These are phyloP conservation scores for Calliopsis andreniformis DNA, from an alignment of 1,140 invertebrate genomes.

Conservation along the genomic window DNA sequence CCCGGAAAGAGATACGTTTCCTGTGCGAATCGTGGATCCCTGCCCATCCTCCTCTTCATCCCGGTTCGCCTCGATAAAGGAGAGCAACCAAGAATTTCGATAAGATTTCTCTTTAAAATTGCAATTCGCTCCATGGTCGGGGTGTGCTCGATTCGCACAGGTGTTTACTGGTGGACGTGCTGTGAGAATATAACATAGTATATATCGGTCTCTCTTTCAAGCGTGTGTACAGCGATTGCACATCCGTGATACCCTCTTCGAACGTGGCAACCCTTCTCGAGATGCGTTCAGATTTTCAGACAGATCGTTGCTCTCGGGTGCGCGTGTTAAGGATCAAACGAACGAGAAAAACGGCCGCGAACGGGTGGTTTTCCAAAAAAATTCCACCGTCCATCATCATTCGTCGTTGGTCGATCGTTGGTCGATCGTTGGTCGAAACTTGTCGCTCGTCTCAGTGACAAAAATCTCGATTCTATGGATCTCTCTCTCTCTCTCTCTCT, in stretches of 20 bases:
- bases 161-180: slow-evolving; percentile 42
- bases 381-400: background rate
- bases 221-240: slow-evolving; percentile 63
- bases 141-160: slow-evolving; percentile 40
- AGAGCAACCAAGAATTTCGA: too few species aligned
- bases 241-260: slow-evolving; percentile 54
- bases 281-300: slow-evolving; percentile 10
- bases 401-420: too few species aligned
- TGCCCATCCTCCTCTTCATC: too few species aligned
- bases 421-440: too few species aligned
- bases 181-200: slow-evolving; percentile 45
- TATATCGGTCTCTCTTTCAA: slow-evolving; percentile 53
- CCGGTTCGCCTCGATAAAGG: background rate
- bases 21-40: slow-evolving; percentile 24
- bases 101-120: too few species aligned
- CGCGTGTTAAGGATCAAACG: slow-evolving; percentile 5
- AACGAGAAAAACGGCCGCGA: slow-evolving; percentile 1
- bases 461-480: too few species aligned
- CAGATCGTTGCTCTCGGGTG: background rate
- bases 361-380: background rate
- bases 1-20: slow-evolving; percentile 7
- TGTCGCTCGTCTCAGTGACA: too few species aligned
- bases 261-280: slow-evolving; percentile 9
- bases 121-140: background rate
- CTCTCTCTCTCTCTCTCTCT: too few species aligned